A percentile compares a stretch with the other conserved stretches of the same genome.
These are phyloP conservation scores for Echinometra lucunter DNA, from an alignment of 53 echinoderm and acorn worm species.

Conservation along the genomic window DNA sequence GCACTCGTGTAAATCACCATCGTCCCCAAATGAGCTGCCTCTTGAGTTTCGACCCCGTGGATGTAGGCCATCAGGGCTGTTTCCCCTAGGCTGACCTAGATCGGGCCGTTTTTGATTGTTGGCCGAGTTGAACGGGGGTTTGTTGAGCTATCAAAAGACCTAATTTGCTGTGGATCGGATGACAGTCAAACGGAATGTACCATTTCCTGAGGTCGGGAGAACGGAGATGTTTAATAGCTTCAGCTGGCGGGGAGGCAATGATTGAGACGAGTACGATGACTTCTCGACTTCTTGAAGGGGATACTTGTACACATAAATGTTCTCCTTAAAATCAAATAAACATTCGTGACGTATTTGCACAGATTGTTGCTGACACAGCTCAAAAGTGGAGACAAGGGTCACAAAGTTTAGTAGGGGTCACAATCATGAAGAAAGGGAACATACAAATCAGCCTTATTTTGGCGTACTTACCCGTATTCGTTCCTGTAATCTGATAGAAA, in stretches of 20 bases:
- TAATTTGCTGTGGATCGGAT: background rate
- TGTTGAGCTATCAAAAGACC: constrained; percentile 51
- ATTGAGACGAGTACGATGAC: background rate
- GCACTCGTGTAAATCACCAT: constrained; percentile 8
- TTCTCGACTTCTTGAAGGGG: background rate
- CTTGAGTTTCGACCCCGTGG: background rate
- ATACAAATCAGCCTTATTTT: no score
- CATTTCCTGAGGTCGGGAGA: constrained; percentile 6
- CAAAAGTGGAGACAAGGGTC: background rate
- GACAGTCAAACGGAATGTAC: background rate
- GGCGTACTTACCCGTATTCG: no score
- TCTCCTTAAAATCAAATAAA: background rate
- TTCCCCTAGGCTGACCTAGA: constrained; percentile 47
- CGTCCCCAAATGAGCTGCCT: background rate
- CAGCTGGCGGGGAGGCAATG: background rate
- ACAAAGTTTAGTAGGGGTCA: background rate
- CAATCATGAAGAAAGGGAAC: background rate
- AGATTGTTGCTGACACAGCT: background rate
- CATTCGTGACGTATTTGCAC: background rate
- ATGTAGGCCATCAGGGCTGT: constrained; percentile 40
- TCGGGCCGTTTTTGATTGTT: constrained; percentile 34
- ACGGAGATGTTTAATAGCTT: constrained; percentile 30
- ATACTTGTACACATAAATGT: background rate
- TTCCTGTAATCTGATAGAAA: no score
- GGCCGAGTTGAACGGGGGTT: constrained; percentile 24